phyloP scores from a whole-genome alignment of 2,797 vertebrate species.

The Diglossa cyanea region DNA sequence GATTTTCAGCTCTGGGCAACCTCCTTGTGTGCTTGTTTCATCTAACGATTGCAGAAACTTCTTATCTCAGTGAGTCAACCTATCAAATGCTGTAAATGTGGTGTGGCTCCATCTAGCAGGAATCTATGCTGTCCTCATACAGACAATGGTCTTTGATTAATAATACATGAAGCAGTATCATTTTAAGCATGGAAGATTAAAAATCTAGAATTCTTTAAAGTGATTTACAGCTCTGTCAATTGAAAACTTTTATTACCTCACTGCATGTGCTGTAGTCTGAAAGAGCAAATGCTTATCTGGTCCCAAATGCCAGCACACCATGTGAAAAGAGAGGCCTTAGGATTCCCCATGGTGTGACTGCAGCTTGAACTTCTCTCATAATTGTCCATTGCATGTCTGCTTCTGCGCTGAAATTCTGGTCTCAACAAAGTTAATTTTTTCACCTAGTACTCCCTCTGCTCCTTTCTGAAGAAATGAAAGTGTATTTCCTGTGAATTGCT shows the following conservation, averaged over 20 bases:
- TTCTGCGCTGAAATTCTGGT: constrained; percentile 7
- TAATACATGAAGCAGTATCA: neutral
- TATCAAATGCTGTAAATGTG: neutral
- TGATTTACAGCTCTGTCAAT: neutral
- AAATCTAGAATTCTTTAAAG: constrained; percentile 7
- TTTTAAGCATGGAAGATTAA: neutral
- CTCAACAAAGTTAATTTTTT: constrained; percentile 30
- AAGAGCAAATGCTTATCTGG: neutral
- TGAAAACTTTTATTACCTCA: neutral
- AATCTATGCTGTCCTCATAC: neutral
- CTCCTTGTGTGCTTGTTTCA: neutral
- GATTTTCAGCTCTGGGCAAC: neutral
- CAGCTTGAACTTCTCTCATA: neutral
- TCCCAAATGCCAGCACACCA: neutral
- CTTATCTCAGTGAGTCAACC: neutral
- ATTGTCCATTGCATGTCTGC: neutral
- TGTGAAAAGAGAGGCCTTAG: neutral
- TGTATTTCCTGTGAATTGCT: constrained; percentile 23
- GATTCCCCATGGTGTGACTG: neutral
- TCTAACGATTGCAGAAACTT: neutral
- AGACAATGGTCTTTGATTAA: neutral
- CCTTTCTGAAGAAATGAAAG: constrained; percentile 10
- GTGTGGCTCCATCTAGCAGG: neutral
- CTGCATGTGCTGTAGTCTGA: neutral
- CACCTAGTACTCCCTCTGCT: constrained; percentile 36